Conservation (phyloP, 2,888 invertebrate genomes). For the Lomographa bimaculata region DNA sequence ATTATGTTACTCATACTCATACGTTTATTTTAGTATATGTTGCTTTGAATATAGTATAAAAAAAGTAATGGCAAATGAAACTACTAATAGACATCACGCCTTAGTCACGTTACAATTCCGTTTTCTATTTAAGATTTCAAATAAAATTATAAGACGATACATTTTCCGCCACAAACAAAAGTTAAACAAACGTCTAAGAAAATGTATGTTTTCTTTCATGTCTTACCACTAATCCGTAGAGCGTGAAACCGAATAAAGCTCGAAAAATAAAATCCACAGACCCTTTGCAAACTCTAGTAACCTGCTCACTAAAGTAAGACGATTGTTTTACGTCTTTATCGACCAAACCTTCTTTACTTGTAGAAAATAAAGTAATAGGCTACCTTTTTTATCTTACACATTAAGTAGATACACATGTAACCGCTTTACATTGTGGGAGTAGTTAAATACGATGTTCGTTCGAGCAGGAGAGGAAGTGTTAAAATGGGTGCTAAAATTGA, state of each 20-base stretch:
- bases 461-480: conserved; percentile 3
- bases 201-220: conserved; percentile 9
- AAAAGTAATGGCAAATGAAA: no score
- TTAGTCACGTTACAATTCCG: no score
- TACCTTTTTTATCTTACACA: conserved; percentile 3
- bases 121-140: no score
- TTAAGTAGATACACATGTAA: conserved; percentile 10
- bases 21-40: no score
- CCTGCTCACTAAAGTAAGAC: conserved; percentile 9
- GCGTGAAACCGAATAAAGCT: conserved; percentile 12
- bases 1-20: no score
- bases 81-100: no score
- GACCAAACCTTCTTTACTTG: conserved; percentile 12
- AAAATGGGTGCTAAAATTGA: no score
- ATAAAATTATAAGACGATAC: conserved; percentile 12
- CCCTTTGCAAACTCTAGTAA: conserved; percentile 9
- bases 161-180: conserved; percentile 19
- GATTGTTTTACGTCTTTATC: conserved; percentile 12
- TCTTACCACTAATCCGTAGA: conserved; percentile 6
- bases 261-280: conserved; percentile 12
- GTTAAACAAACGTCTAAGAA: conserved; percentile 8
- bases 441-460: conserved; percentile 11
- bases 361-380: conserved; percentile 9
- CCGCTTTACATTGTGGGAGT: conserved; percentile 11
- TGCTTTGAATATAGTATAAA: no score